A percentile compares a stretch with the other conserved stretches of the same genome.
Evolutionary conservation across 2,888 invertebrate genomes (phyloP).

Genomic region (Callosobruchus maculatus): DNA sequence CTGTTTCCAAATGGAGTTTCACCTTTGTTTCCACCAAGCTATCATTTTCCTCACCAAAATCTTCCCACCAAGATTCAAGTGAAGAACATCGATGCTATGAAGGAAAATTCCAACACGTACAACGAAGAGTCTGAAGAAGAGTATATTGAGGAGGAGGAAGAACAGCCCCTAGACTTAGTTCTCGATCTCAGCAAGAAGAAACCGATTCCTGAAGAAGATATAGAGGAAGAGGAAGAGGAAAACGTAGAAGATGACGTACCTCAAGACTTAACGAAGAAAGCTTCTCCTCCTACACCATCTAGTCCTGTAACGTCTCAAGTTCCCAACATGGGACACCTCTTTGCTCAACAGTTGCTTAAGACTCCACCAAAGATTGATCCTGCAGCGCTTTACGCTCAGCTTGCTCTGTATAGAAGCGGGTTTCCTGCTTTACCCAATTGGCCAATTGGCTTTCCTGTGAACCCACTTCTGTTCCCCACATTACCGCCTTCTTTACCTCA

Average conservation of each 20-base stretch:
- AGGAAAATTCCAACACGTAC: conserved; percentile 49
- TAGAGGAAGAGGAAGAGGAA: conserved; percentile 28
- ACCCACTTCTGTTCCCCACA: conserved; percentile 63
- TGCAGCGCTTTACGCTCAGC: conserved; percentile 59
- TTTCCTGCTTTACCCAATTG: conserved; percentile 43
- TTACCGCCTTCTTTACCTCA: conserved; percentile 52
- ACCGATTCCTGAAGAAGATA: conserved; percentile 26
- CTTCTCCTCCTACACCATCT: conserved; percentile 39
- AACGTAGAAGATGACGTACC: conserved; percentile 35
- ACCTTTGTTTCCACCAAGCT: conserved; percentile 25
- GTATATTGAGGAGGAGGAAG: conserved; percentile 30
- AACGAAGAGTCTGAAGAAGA: conserved; percentile 37
- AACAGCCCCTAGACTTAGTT: conserved; percentile 52
- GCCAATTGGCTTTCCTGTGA: conserved; percentile 58
- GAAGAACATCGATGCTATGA: conserved; percentile 62
- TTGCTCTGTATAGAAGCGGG: conserved; percentile 59
- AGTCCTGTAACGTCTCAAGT: conserved; percentile 18
- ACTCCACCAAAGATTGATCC: conserved; percentile 61
- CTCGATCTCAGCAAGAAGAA: conserved; percentile 80
- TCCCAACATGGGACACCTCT: conserved; percentile 47
- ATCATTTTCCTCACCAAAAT: conserved; percentile 27
- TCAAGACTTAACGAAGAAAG: conserved; percentile 50
- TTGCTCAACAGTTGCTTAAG: conserved; percentile 67
- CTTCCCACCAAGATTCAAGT: conserved; percentile 41
- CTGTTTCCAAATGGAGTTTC: conserved; percentile 26